These are phyloP conservation scores for Dugesia japonica DNA, from an alignment of 2,888 invertebrate species.

Conservation along the genomic window DNA sequence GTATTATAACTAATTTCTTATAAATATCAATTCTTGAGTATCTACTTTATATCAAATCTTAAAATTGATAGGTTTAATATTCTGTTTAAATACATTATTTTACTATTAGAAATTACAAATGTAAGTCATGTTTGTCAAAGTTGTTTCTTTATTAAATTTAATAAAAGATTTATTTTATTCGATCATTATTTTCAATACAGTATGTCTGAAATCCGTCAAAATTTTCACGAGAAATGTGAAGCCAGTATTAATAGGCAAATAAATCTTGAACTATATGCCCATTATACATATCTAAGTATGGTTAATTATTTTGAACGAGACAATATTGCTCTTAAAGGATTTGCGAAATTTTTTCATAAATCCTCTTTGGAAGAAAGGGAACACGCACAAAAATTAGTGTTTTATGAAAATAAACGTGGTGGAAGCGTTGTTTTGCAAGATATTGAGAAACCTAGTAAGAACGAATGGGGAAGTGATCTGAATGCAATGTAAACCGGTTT, in stretches of 20 bases:
- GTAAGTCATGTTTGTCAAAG: no score
- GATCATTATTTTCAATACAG: no score
- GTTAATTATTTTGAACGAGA: slow-evolving; percentile 63
- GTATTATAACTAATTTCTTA: no score
- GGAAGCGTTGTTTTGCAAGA: slow-evolving; percentile 58
- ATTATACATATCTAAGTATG: slow-evolving; percentile 46
- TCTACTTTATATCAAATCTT: no score
- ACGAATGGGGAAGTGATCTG: slow-evolving; percentile 58
- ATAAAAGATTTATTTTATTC: no score
- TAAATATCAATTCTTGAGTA: no score
- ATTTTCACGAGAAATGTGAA: slow-evolving; percentile 56
- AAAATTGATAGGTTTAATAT: no score
- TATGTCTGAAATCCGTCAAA: slow-evolving; percentile 51
- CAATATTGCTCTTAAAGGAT: slow-evolving; percentile 58
- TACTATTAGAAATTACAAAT: no score
- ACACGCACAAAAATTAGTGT: slow-evolving; percentile 58
- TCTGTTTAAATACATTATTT: no score
- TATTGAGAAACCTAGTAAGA: slow-evolving; percentile 51
- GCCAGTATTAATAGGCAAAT: slow-evolving; percentile 47
- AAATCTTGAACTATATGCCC: slow-evolving; percentile 47
- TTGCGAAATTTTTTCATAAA: slow-evolving; percentile 58
- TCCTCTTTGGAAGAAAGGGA: slow-evolving; percentile 65
- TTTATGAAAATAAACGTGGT: slow-evolving; percentile 59
- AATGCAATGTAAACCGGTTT: slow-evolving; percentile 62
- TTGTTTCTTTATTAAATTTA: no score